phyloP scores from a whole-genome alignment of 2,113 vertebrate species.

The Phaethornis superciliosus region DNA sequence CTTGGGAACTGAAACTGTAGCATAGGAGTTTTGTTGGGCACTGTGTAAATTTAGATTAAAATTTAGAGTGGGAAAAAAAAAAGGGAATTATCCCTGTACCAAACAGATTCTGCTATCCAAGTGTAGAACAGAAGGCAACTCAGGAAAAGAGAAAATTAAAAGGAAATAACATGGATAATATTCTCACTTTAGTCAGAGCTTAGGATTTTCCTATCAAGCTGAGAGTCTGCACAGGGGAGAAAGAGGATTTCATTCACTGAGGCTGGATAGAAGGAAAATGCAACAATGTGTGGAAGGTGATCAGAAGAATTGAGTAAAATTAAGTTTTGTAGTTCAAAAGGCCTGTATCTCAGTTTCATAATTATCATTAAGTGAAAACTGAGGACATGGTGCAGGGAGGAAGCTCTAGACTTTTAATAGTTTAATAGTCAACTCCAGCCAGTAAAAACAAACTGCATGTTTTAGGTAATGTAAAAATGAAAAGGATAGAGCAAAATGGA shows the following conservation, averaged over 20 bases:
- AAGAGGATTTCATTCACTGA: background rate
- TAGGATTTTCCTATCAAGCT: background rate
- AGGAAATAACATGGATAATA: background rate
- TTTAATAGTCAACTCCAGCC: background rate
- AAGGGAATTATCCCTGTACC: background rate
- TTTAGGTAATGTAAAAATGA: background rate
- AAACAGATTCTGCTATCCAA: background rate
- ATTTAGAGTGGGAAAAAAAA: background rate
- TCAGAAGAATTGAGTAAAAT: background rate
- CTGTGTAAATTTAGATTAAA: background rate
- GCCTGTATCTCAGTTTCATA: background rate
- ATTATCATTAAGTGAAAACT: background rate
- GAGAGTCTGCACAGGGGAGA: background rate
- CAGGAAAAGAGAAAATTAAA: background rate
- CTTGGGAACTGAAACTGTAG: background rate
- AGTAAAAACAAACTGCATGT: background rate
- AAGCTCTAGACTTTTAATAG: background rate
- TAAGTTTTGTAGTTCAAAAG: background rate
- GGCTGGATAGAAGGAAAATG: background rate
- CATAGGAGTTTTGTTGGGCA: background rate
- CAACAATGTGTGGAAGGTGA: background rate
- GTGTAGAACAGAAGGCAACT: background rate
- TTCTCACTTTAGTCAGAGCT: background rate
- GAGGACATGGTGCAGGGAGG: background rate
- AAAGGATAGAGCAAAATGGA: background rate